Base-by-base conservation (phyloP, 2,113 vertebrate species). In the Lampris incognitus region DNA sequence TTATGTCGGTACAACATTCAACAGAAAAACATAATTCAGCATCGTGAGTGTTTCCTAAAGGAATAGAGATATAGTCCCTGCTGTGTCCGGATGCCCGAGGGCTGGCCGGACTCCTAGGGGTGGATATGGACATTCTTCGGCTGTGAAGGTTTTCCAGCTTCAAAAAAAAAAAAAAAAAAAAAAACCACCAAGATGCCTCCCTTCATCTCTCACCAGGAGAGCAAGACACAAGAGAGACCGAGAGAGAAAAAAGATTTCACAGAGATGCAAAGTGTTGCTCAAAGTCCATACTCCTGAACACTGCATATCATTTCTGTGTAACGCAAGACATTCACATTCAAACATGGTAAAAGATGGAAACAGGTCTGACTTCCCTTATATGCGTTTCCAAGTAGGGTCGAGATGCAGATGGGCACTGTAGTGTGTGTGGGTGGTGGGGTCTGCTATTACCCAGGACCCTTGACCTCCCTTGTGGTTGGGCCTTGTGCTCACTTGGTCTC, bases 51-150 rank as follows among this genome's bases (percentile, higher is more conserved):
- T 72, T 75, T 78, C 71, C 70, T 74, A 72, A 70, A 77, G 78
- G 74, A 84, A 74, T 75, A 61, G 81, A 76, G 63, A 56, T 0
- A 66, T 4, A n/a, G 66, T 73, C 73, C 80, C 80, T 69, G 61
- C 56, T 72, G 46, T 50, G 7, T 82, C 56, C 72, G 13, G 62
- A 58, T 1, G 48, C 85, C 82, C 4, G 24, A 42, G 13, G 73
- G 73, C 50, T 13, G 39, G 40, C 2, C 49, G 8, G 54, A 42
- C 1, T 37, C 74, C 40, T 39, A 50, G 69, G 65, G 69, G 72
- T 66, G 67, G 40, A 55, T 60, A 76, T 78, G 83, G 86, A 93
- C 92, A 92, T 92, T 92, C 89, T 81, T 93, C 73, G 54, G 89
- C 87, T 86, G 87, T 77, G 81, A 90, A 66, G 1, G 67, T 82